Evolutionary conservation across 2,113 vertebrate genomes (phyloP).

Genomic region (Sisor rabdophorus): DNA sequence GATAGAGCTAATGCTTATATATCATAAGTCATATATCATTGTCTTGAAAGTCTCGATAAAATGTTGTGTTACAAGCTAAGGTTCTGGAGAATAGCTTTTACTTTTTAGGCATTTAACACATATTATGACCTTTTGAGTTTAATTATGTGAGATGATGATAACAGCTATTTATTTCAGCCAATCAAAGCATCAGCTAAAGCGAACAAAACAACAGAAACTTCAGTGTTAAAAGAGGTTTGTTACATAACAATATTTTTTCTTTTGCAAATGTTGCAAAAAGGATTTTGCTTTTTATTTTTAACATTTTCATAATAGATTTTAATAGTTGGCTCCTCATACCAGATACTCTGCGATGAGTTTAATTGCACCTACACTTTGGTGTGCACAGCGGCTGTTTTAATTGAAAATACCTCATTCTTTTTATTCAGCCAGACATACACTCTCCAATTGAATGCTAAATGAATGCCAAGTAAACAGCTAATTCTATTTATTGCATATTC

Average conservation of each 20-base stretch:
- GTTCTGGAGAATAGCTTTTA: not conserved
- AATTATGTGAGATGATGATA: conserved; percentile 8
- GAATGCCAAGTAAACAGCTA: not conserved
- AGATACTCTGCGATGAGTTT: not conserved
- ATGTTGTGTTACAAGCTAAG: not conserved
- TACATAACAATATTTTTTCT: not conserved
- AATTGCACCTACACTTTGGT: not conserved
- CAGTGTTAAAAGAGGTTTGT: not conserved
- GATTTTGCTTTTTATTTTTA: not conserved
- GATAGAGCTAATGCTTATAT: conserved; percentile 18
- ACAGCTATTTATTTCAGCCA: no score
- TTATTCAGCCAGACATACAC: not conserved
- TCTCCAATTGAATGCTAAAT: not conserved
- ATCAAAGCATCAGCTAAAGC: not conserved
- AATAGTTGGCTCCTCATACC: not conserved
- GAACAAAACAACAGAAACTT: not conserved
- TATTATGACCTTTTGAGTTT: not conserved
- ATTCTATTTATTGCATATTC: not conserved
- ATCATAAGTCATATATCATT: not conserved
- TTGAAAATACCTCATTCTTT: not conserved
- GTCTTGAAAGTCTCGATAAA: not conserved
- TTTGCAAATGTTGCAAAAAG: not conserved
- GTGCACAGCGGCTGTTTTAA: not conserved
- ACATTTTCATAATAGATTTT: not conserved
- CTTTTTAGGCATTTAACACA: not conserved